Conservation (phyloP, 2,797 vertebrate genomes). For the Macropodus opercularis region DNA sequence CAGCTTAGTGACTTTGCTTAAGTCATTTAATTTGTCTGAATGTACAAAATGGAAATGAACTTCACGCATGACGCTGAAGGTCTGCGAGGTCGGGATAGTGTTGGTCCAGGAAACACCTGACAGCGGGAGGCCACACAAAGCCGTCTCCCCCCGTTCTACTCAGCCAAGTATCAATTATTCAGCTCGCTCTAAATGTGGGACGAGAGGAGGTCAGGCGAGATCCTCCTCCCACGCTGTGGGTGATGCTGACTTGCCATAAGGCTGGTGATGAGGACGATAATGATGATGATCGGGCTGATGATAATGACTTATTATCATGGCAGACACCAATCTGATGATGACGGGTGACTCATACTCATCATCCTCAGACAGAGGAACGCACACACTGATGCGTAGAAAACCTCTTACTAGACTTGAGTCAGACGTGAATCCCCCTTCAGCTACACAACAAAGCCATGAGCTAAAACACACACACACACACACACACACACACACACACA, state of each 20-base stretch:
- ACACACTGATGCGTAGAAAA: constrained; percentile 1
- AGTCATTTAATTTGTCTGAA: not conserved
- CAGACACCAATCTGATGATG: constrained; percentile 27
- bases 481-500: constrained; percentile 17
- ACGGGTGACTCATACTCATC: constrained; percentile 41
- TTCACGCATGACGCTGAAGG: constrained; percentile 5
- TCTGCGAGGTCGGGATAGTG: not conserved
- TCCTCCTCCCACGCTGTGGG: constrained; percentile 47
- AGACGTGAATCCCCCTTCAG: constrained; percentile 8
- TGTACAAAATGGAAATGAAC: not conserved
- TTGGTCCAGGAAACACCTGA: constrained; percentile 58
- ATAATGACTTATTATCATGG: constrained; percentile 35
- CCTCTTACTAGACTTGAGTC: constrained; percentile 24
- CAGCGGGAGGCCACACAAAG: constrained; percentile 52
- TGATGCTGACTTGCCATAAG: constrained; percentile 60
- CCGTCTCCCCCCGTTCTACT: constrained; percentile 38
- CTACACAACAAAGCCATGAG: constrained; percentile 15
- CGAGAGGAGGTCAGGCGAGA: constrained; percentile 57
- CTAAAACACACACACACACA: not conserved
- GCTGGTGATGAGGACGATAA: constrained; percentile 24
- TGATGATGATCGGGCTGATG: constrained; percentile 7
- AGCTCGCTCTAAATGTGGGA: constrained; percentile 65
- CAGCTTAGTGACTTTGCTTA: too few relatives aligned
- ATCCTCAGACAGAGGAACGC: constrained; percentile 33
- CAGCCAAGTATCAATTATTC: constrained; percentile 67